Evolutionary conservation across 2,888 invertebrate genomes (phyloP), one percentile per base, ranked within the genome.

Genomic region (Caprella mutica): DNA sequence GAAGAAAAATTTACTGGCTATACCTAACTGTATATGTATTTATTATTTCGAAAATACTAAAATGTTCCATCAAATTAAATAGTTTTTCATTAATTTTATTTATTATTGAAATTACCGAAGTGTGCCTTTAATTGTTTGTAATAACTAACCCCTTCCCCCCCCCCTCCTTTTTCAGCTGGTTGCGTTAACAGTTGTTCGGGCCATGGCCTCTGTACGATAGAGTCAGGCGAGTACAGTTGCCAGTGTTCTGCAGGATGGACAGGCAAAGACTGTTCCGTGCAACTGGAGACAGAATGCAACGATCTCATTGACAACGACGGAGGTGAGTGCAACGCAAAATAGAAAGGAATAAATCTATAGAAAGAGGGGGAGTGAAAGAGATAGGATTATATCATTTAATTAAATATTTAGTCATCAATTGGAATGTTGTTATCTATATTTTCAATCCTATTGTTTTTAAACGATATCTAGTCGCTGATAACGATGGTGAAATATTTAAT

Each of bases 291-390:
- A 72, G 84, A 86, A 68, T 98, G 98, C 77, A 85, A 84, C 72
- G 97, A 98, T 75, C 87, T 86, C 70, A 80, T 85, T 68, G 98
- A 98, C 75, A 96, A 98, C 76, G 98, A 98, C 76, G 85, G 87
- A 76, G 97, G 97, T 97, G 79, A 78, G 79, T 48, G 44, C 51
- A 33, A 38, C 39, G 6, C 12, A 14, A 6, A n/a, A n/a, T n/a
- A n/a, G n/a, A n/a, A n/a, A n/a, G n/a, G n/a, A n/a, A n/a, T n/a
- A n/a, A n/a, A n/a, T n/a, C n/a, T n/a, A n/a, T n/a, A n/a, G n/a
- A n/a, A n/a, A n/a, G n/a, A n/a, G n/a, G n/a, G n/a, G n/a, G n/a
- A n/a, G n/a, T n/a, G n/a, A n/a, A n/a, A n/a, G n/a, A n/a, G n/a
- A n/a, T n/a, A n/a, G n/a, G n/a, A n/a, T n/a, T n/a, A n/a, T n/a